These are phyloP conservation scores for Drepanosiphum platanoidis DNA, from an alignment of 2,888 invertebrate genomes.

Conservation along the genomic window DNA sequence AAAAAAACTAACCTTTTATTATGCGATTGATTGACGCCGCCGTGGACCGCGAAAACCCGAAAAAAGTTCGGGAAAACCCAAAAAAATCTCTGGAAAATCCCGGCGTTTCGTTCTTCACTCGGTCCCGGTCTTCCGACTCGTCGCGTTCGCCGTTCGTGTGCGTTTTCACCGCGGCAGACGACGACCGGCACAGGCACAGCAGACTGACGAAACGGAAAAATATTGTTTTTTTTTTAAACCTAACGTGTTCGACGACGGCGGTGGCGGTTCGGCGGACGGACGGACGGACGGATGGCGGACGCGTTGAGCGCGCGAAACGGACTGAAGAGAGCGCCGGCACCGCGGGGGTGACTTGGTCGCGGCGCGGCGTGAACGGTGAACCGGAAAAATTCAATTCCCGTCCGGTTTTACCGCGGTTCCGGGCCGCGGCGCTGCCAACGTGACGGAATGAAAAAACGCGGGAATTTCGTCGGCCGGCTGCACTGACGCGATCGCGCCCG, in stretches of 20 bases:
- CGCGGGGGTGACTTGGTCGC: constrained; percentile 7
- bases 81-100: no score
- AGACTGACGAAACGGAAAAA: constrained; percentile 36
- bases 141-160: no score
- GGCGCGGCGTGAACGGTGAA: constrained; percentile 44
- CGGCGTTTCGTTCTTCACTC: no score
- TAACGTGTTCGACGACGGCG: no score
- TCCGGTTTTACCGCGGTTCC: constrained; percentile 54
- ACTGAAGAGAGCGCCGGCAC: background rate
- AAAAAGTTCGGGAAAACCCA: background rate
- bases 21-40: background rate
- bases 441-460: background rate
- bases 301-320: background rate
- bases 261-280: no score
- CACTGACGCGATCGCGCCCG: background rate
- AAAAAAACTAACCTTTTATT: no score
- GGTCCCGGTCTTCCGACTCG: no score
- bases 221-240: no score
- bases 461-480: background rate
- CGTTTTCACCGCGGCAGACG: background rate
- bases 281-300: background rate
- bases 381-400: constrained; percentile 60
- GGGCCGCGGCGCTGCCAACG: background rate
- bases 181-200: constrained; percentile 18
- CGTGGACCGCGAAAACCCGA: no score